Conservation (phyloP, 2,113 vertebrate genomes). For the Oryzias javanicus region DNA sequence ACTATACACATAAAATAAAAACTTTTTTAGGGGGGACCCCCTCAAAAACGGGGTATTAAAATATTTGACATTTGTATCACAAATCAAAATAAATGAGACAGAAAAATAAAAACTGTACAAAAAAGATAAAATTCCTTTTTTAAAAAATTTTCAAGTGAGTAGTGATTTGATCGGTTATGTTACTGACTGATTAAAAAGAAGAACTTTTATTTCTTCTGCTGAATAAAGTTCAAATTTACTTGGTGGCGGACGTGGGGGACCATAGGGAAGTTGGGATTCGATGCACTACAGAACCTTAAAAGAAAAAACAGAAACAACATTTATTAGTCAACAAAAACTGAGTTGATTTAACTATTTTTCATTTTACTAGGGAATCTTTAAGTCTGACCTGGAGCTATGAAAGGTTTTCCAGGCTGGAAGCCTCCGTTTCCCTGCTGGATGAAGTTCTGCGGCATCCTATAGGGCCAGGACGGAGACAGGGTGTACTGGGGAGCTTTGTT, state of each 20-base stretch:
- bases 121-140: slow-evolving; percentile 92
- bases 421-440: slow-evolving; percentile 90
- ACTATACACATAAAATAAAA: slow-evolving; percentile 98
- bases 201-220: slow-evolving; percentile 94
- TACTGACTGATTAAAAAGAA: slow-evolving; percentile 66
- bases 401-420: slow-evolving; percentile 88
- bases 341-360: too few species aligned
- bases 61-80: slow-evolving; percentile 99
- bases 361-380: too few species aligned
- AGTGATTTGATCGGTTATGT: slow-evolving; percentile 55
- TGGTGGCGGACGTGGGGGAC: slow-evolving; percentile 89
- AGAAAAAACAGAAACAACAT: neutral
- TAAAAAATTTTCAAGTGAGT: slow-evolving; percentile 79
- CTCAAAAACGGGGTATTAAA: slow-evolving; percentile 99
- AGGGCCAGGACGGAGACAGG: slow-evolving; percentile 91
- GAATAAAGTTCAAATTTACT: slow-evolving; percentile 91
- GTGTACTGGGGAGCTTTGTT: slow-evolving; percentile 83
- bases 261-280: slow-evolving; percentile 87
- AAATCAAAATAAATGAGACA: slow-evolving; percentile 88
- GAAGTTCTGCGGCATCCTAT: slow-evolving; percentile 91
- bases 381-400: slow-evolving; percentile 86
- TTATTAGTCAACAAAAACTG: neutral
- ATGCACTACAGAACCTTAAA: slow-evolving; percentile 86
- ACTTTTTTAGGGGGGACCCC: slow-evolving; percentile 80
- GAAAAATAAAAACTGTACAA: slow-evolving; percentile 93